phyloP scores from a whole-genome alignment of 2,797 vertebrate species.

The Ctenochaetus hawaiiensis region DNA sequence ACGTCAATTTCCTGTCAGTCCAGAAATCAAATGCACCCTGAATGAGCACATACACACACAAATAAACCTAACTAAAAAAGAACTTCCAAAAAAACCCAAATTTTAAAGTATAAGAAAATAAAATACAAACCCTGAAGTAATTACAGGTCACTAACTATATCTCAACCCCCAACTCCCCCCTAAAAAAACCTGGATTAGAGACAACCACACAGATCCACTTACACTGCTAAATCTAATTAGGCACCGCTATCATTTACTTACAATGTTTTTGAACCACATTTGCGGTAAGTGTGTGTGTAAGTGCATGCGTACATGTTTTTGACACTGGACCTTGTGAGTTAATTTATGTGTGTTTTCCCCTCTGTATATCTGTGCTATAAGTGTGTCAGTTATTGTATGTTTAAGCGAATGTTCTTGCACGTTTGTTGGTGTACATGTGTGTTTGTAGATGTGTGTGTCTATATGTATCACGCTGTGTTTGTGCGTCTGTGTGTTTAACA shows the following conservation, averaged over 20 bases:
- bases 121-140: constrained; percentile 70
- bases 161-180: constrained; percentile 19
- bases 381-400: neutral
- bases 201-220: constrained; percentile 65
- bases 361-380: neutral
- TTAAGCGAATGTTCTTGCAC: neutral
- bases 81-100: constrained; percentile 42
- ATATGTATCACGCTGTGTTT: constrained; percentile 4
- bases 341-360: neutral
- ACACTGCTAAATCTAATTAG: constrained; percentile 77
- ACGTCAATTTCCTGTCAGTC: constrained; percentile 81
- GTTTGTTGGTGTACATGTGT: neutral
- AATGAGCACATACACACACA: constrained; percentile 32
- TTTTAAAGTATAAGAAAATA: constrained; percentile 55
- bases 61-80: constrained; percentile 42
- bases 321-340: neutral
- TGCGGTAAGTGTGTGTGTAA: neutral
- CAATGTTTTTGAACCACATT: constrained; percentile 47
- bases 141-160: constrained; percentile 69
- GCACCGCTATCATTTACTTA: constrained; percentile 69
- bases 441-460: neutral
- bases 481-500: constrained; percentile 47
- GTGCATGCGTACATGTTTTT: neutral
- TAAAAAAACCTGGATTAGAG: constrained; percentile 52
- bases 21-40: constrained; percentile 62